Base-by-base conservation (phyloP, 2,888 invertebrate species). In the Arrhopalites spinosus region DNA sequence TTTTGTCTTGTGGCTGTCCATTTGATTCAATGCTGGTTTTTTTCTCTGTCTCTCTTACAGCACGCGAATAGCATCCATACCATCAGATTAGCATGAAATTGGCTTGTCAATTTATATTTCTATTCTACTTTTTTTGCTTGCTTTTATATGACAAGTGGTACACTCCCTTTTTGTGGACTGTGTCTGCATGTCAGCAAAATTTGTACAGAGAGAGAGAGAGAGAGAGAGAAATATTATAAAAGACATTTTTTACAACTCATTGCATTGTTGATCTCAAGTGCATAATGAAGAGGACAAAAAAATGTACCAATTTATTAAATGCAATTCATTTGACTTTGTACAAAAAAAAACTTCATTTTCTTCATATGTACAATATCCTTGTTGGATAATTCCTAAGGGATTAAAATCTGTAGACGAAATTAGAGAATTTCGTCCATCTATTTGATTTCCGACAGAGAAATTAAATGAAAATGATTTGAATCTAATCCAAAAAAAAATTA, bases 21-120 rank as follows among this genome's bases (percentile, higher is more conserved):
- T 45, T 45, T 69, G 45, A 15, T 53, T 69, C 69, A 69, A 69
- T 69, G 69, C n/a, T n/a, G n/a, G n/a, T 47, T 69, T 47, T 69
- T 69, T 11, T 13, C n/a, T n/a, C n/a, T n/a, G n/a, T n/a, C n/a
- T n/a, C n/a, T n/a, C n/a, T n/a, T n/a, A n/a, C n/a, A n/a, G 15
- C 56, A 23, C 56, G n/a, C 27, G 5, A 50, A 2, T 50, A 11
- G 50, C n/a, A n/a, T n/a, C n/a, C n/a, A n/a, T n/a, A n/a, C 17
- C 69, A 69, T 69, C 69, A 47, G 69, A 69, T 69, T 69, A 59
- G 36, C 36, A 36, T 11, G 3, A 64, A 50, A 69, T 69, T 45
- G 50, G 50, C 47, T 69, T 69, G 69, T 69, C 69, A 69, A 69
- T 69, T 69, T 69, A 50, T 59, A 25, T 59, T 25, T 59, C 59